Evolutionary conservation across 2,888 invertebrate genomes (phyloP).

Genomic region (Ichneumoninae sp.): DNA sequence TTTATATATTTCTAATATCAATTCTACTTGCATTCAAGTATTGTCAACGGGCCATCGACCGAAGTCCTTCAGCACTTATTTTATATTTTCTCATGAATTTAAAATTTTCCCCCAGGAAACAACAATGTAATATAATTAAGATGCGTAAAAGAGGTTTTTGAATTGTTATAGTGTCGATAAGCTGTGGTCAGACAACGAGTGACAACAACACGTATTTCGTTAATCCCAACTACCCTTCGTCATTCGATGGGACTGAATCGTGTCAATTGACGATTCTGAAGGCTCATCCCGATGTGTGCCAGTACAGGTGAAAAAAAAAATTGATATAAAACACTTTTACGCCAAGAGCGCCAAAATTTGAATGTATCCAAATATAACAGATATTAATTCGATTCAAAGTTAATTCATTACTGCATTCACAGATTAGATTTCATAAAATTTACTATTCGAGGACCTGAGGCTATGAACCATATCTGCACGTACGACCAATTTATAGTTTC

Average conservation of each 20-base stretch:
- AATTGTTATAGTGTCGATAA: conserved; percentile 88
- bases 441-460: conserved; percentile 91
- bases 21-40: too few species aligned
- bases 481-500: conserved; percentile 95
- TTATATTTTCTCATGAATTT: too few species aligned
- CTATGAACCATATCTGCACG: conserved; percentile 91
- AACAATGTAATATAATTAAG: too few species aligned
- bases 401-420: conserved; percentile 69
- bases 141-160: not conserved
- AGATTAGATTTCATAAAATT: conserved; percentile 93
- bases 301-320: conserved; percentile 88
- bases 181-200: conserved; percentile 91
- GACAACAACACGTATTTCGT: conserved; percentile 96
- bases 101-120: too few species aligned
- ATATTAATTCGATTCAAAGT: not conserved
- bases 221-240: conserved; percentile 92
- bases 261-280: conserved; percentile 94
- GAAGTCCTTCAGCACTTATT: not conserved
- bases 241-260: conserved; percentile 91
- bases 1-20: too few species aligned
- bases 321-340: not conserved
- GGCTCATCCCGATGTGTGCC: conserved; percentile 92
- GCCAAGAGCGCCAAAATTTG: too few species aligned
- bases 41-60: too few species aligned
- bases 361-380: not conserved